phyloP scores from a whole-genome alignment of 2,888 invertebrate species.

The Tryphoninae sp. region DNA sequence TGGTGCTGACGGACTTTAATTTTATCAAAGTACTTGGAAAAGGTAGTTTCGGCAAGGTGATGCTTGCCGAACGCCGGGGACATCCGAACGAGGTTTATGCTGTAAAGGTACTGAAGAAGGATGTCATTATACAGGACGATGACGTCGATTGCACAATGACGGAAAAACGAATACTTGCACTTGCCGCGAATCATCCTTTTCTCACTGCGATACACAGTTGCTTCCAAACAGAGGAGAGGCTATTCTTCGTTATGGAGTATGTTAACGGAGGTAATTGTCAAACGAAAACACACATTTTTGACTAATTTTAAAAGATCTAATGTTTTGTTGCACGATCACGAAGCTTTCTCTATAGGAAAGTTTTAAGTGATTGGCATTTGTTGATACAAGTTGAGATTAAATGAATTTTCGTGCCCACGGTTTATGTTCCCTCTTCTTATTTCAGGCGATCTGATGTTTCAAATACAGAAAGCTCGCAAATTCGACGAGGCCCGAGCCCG shows the following conservation, averaged over 20 bases:
- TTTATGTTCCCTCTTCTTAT: not conserved
- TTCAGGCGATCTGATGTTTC: conserved; percentile 96
- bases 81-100: conserved; percentile 94
- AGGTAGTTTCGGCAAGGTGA: conserved; percentile 99
- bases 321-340: too few relatives aligned
- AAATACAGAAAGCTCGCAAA: conserved; percentile 98
- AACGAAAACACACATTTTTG: not conserved
- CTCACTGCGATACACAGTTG: conserved; percentile 98
- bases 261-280: conserved; percentile 90
- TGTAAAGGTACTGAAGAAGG: conserved; percentile 96
- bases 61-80: conserved; percentile 97
- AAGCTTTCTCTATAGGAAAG: too few relatives aligned
- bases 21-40: conserved; percentile 99
- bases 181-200: conserved; percentile 99
- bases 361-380: too few relatives aligned
- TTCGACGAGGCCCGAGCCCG: conserved; percentile 98
- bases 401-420: too few relatives aligned
- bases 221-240: conserved; percentile 97
- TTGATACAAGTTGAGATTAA: too few relatives aligned
- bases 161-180: conserved; percentile 96
- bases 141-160: conserved; percentile 99
- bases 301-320: too few relatives aligned
- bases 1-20: conserved; percentile 93
- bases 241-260: conserved; percentile 99
- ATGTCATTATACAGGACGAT: conserved; percentile 98